Evolutionary conservation across 2,888 invertebrate species (phyloP).

Genomic region (Phaonia tiefii): DNA sequence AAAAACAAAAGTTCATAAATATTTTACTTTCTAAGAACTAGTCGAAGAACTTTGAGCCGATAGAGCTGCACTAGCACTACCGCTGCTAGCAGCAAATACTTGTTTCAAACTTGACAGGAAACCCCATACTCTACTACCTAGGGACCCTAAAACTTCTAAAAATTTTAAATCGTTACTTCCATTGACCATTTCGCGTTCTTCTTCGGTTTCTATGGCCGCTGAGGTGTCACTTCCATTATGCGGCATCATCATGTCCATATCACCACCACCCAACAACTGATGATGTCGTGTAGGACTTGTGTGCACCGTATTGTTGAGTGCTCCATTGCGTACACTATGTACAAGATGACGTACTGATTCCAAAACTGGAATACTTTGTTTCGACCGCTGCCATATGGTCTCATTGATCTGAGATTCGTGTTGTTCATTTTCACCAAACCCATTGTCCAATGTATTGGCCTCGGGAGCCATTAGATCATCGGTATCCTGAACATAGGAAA

Average conservation of each 20-base stretch:
- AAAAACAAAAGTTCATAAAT: not conserved
- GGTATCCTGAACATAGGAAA: slow-evolving; percentile 50
- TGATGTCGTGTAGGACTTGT: slow-evolving; percentile 70
- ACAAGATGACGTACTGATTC: slow-evolving; percentile 77
- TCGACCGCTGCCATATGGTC: slow-evolving; percentile 73
- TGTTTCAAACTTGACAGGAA: slow-evolving; percentile 76
- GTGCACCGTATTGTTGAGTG: slow-evolving; percentile 73
- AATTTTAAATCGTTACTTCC: slow-evolving; percentile 75
- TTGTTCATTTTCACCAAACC: slow-evolving; percentile 70
- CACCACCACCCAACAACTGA: slow-evolving; percentile 69
- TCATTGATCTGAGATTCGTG: slow-evolving; percentile 70
- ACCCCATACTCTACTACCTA: slow-evolving; percentile 74
- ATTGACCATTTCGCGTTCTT: slow-evolving; percentile 77
- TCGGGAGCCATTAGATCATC: slow-evolving; percentile 71
- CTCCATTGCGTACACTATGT: slow-evolving; percentile 76
- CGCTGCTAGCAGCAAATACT: slow-evolving; percentile 77
- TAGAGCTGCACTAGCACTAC: slow-evolving; percentile 73
- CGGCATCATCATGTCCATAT: slow-evolving; percentile 65
- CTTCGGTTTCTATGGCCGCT: slow-evolving; percentile 76
- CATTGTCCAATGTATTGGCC: slow-evolving; percentile 72
- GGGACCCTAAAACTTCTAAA: slow-evolving; percentile 75
- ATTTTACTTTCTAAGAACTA: slow-evolving; percentile 48
- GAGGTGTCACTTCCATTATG: slow-evolving; percentile 69
- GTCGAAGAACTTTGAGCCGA: slow-evolving; percentile 70
- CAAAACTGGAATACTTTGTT: slow-evolving; percentile 75